These are phyloP conservation scores for Zonotrichia leucophrys DNA, from an alignment of 2,113 vertebrate genomes.

Conservation along the genomic window DNA sequence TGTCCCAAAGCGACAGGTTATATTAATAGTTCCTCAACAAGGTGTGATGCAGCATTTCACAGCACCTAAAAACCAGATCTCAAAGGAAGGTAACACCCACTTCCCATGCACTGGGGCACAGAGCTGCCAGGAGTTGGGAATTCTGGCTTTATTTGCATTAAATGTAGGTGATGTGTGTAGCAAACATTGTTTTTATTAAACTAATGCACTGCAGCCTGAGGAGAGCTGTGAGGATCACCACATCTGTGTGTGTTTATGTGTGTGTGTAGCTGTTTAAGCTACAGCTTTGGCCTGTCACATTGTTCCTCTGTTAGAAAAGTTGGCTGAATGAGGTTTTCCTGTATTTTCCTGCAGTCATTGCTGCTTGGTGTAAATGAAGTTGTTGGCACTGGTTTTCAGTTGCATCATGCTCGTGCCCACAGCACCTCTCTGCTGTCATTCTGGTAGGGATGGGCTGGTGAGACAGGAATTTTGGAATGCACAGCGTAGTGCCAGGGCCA, in stretches of 20 bases:
- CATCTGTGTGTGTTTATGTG: background rate
- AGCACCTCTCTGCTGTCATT: background rate
- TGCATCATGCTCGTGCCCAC: background rate
- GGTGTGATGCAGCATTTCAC: background rate
- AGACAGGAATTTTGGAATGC: background rate
- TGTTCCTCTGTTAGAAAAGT: background rate
- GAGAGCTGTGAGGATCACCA: background rate
- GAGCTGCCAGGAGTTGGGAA: background rate
- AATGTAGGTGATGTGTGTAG: background rate
- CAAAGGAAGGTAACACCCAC: background rate
- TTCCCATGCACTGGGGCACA: background rate
- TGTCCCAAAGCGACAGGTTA: background rate
- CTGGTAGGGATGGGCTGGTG: background rate
- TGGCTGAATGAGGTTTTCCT: background rate
- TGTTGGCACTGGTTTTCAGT: background rate
- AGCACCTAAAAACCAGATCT: background rate
- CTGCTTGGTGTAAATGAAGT: background rate
- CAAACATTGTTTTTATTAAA: background rate
- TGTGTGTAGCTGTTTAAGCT: no score
- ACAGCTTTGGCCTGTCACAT: background rate
- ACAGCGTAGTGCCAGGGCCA: background rate
- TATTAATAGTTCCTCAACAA: background rate
- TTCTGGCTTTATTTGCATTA: background rate
- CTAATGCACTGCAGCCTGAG: background rate
- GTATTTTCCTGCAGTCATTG: background rate